Percentiles rank a stretch among this genome's conserved stretches.
These are phyloP conservation scores for Pherbina coryleti DNA, from an alignment of 2,888 invertebrate species.

Conservation along the genomic window DNA sequence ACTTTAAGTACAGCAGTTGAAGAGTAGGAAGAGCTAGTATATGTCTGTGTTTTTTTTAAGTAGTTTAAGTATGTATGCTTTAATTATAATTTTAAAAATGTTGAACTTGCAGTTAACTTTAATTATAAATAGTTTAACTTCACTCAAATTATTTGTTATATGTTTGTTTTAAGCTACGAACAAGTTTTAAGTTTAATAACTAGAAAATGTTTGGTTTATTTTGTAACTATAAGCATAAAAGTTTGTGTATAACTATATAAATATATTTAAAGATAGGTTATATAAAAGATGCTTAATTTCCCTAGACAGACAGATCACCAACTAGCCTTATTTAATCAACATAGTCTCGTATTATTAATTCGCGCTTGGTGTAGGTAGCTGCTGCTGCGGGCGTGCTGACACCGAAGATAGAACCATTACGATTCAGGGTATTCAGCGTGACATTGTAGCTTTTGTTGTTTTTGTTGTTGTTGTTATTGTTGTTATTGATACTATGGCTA, in stretches of 20 bases:
- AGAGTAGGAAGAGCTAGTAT: conserved; percentile 21
- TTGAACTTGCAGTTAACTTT: background rate
- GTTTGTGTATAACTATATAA: background rate
- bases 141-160: background rate
- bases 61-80: background rate
- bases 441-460: conserved; percentile 52
- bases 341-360: conserved; percentile 62
- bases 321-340: conserved; percentile 54
- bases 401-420: conserved; percentile 43
- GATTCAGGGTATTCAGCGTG: conserved; percentile 57
- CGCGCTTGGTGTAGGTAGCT: conserved; percentile 55
- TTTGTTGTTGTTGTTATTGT: conserved; percentile 38
- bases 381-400: conserved; percentile 39
- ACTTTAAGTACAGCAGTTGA: background rate
- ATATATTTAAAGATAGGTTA: background rate
- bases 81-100: background rate
- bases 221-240: conserved; percentile 7
- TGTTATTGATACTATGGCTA: conserved; percentile 54
- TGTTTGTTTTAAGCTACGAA: background rate
- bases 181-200: background rate
- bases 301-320: background rate
- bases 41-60: background rate
- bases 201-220: background rate
- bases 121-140: background rate
- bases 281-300: background rate